Evolutionary conservation across 2,113 vertebrate genomes (phyloP).

Genomic region (Burhinus oedicnemus): DNA sequence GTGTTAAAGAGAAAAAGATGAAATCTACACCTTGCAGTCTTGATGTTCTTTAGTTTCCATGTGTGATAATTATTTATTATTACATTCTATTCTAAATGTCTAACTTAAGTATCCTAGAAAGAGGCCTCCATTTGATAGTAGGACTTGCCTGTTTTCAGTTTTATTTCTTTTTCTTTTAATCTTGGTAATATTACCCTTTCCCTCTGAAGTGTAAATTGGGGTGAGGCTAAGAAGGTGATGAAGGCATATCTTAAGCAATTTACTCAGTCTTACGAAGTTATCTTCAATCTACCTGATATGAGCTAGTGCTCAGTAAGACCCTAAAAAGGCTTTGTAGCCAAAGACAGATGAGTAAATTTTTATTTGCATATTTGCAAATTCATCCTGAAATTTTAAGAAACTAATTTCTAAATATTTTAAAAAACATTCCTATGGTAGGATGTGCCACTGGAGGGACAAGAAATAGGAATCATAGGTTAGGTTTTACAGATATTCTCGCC

Average conservation of each 20-base stretch:
- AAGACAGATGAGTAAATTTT: not conserved
- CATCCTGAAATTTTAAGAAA: not conserved
- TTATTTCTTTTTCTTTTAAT: not conserved
- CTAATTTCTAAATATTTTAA: not conserved
- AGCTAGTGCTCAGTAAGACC: not conserved
- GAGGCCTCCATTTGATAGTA: not conserved
- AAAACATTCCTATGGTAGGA: not conserved
- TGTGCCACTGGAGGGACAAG: not conserved
- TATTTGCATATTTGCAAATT: not conserved
- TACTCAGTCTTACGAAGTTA: not conserved
- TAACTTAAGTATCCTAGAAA: not conserved
- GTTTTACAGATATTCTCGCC: not conserved
- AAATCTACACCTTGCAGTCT: not conserved
- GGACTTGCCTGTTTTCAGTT: not conserved
- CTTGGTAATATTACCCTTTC: not conserved
- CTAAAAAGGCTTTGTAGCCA: not conserved
- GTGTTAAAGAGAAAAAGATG: not conserved
- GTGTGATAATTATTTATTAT: not conserved
- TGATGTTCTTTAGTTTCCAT: not conserved
- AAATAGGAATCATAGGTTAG: accelerated
- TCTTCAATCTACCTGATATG: not conserved
- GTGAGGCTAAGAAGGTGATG: not conserved
- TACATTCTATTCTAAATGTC: not conserved
- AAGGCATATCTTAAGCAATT: not conserved
- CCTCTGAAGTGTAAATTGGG: not conserved